phyloP scores from a whole-genome alignment of 2,888 invertebrate genomes.

The Yponomeuta malinellus region DNA sequence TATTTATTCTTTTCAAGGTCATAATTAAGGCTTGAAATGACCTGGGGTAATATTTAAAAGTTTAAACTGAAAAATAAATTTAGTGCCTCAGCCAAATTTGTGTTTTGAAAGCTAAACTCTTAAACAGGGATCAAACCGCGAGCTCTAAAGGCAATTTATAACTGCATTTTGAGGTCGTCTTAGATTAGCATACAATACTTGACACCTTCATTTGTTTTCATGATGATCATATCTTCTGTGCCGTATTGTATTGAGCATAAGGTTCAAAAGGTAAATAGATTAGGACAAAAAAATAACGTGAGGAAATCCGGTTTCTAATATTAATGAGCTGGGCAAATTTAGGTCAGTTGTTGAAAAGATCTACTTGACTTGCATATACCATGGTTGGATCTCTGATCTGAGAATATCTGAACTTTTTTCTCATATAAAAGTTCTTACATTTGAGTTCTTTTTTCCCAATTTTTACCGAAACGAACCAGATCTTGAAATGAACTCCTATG shows the following conservation, averaged over 20 bases:
- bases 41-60: too few species aligned
- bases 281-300: neutral
- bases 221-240: neutral
- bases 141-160: neutral
- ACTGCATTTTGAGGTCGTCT: neutral
- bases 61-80: neutral
- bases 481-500: too few species aligned
- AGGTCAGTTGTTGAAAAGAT: neutral
- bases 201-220: conserved; percentile 1
- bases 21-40: too few species aligned
- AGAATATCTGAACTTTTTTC: too few species aligned
- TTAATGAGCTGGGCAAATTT: neutral
- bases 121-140: neutral
- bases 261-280: neutral
- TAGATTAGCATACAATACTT: conserved; percentile 6
- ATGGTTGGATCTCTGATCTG: too few species aligned
- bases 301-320: neutral
- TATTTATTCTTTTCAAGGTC: too few species aligned
- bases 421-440: too few species aligned
- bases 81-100: neutral
- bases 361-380: too few species aligned
- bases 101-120: neutral
- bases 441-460: too few species aligned
- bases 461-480: too few species aligned
- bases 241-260: neutral